Percentiles rank a stretch among this genome's conserved stretches.
phyloP scores from a whole-genome alignment of 2,888 invertebrate genomes.

The Merodon equestris region DNA sequence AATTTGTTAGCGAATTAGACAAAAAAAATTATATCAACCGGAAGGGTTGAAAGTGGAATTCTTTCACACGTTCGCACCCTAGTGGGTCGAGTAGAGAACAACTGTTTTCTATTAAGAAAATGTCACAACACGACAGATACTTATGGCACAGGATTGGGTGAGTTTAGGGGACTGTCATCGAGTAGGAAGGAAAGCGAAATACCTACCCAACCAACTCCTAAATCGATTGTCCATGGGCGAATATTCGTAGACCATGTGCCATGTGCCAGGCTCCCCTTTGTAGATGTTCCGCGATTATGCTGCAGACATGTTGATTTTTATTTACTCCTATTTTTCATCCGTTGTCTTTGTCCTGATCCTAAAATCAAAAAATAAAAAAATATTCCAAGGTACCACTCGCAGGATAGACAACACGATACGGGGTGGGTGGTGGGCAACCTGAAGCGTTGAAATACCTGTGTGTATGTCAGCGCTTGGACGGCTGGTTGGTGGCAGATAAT shows the following conservation, averaged over 20 bases:
- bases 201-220: no score
- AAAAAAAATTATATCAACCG: no score
- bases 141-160: no score
- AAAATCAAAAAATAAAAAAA: no score
- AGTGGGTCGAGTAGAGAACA: constrained; percentile 3
- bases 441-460: constrained; percentile 13
- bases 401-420: no score
- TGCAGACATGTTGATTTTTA: constrained; percentile 68
- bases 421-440: constrained; percentile 5
- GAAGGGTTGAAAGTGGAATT: constrained; percentile 40
- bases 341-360: constrained; percentile 50
- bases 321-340: constrained; percentile 57
- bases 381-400: constrained; percentile 6
- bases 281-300: constrained; percentile 62
- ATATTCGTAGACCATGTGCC: constrained; percentile 29
- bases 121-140: constrained; percentile 63
- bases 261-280: constrained; percentile 43
- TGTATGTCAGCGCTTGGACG: not conserved
- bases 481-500: constrained; percentile 49
- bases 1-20: constrained; percentile 54
- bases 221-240: constrained; percentile 60
- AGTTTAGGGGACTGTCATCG: no score
- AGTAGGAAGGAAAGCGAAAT: no score
- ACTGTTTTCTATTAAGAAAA: constrained; percentile 45
- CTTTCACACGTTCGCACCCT: constrained; percentile 64